Evolutionary conservation across 2,797 vertebrate species (phyloP), one percentile per base, ranked within the genome.

Genomic region (Heliangelus exortis): DNA sequence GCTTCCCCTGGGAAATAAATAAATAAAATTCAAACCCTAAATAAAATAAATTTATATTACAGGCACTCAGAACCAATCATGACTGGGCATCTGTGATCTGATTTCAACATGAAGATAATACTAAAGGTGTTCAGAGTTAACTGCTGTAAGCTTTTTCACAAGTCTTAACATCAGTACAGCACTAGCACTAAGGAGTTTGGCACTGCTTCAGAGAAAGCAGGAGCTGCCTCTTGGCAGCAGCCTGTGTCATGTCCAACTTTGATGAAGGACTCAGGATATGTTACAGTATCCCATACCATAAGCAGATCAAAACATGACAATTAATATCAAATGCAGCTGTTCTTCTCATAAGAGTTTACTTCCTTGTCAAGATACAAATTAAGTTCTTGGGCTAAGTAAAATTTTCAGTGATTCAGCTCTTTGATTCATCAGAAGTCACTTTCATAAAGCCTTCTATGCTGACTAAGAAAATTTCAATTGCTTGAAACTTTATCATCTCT

Each of bases 391-490:
- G 88, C 65, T 88, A 95, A 74, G 54, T 29, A 9, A 86, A 82
- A 84, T 90, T 94, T 89, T 80, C 90, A 73, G 55, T 71, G 90
- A 91, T 93, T 96, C 89, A 86, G 33, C 87, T 90, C 92, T 82
- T 48, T 33, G 34, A 50, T 68, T 93, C 75, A 88, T 92, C 87
- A 57, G 50, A 76, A 78, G 31, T 87, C 57, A 51, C 73, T 95
- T 79, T 94, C 88, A 13, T 84, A 50, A 91, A 92, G 77, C 62
- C 29, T 84, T 78, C 85, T 79, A 11, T 63, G 71, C 55, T 87
- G 13, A 36, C 68, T 54, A 23, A 71, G 91, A 95, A 93, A 92
- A 28, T 95, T 90, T 90, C 79, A 89, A 34, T 61, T 93, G 65
- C 54, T 93, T 72, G 59, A 87, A 90, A 68, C 86, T 94, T 59